Conservation (phyloP, 2,113 vertebrate genomes). For the Thryonomys swinderianus region DNA sequence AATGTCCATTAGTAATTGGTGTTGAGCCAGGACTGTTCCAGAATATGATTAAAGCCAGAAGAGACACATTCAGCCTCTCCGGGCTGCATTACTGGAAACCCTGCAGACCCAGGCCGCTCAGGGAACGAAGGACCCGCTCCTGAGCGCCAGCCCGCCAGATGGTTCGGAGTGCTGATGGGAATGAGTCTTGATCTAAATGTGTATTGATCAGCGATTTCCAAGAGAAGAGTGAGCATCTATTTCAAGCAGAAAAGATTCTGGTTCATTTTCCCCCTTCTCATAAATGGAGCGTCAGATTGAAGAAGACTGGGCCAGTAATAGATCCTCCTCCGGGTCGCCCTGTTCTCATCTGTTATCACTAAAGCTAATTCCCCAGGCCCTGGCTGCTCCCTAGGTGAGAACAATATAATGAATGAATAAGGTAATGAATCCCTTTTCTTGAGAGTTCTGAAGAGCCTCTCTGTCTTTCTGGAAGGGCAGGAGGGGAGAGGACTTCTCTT, state of each 20-base stretch:
- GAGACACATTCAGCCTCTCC: neutral
- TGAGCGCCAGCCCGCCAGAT: neutral
- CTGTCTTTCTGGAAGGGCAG: neutral
- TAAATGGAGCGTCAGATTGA: slow-evolving; percentile 53
- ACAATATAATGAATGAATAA: neutral
- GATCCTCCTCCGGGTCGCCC: neutral
- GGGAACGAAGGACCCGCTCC: neutral
- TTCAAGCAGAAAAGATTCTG: slow-evolving; percentile 54
- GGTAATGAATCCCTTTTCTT: neutral
- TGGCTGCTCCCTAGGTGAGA: neutral
- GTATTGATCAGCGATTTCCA: slow-evolving; percentile 76
- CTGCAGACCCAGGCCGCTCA: neutral
- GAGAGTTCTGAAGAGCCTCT: neutral
- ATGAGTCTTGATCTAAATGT: slow-evolving; percentile 58
- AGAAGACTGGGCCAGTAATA: slow-evolving; percentile 12
- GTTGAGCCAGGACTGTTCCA: slow-evolving; percentile 30
- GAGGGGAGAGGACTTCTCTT: neutral
- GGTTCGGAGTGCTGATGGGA: slow-evolving; percentile 49
- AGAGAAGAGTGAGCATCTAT: slow-evolving; percentile 67
- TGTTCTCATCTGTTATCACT: neutral
- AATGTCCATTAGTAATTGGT: slow-evolving; percentile 56
- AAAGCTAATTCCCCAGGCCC: neutral
- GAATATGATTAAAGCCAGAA: slow-evolving; percentile 54
- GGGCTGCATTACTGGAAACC: slow-evolving; percentile 23
- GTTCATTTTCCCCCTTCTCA: neutral